Percentiles rank a stretch among this genome's conserved stretches.
phyloP scores from a whole-genome alignment of 2,797 vertebrate genomes.

The Cynodonichthys magdalenae region DNA sequence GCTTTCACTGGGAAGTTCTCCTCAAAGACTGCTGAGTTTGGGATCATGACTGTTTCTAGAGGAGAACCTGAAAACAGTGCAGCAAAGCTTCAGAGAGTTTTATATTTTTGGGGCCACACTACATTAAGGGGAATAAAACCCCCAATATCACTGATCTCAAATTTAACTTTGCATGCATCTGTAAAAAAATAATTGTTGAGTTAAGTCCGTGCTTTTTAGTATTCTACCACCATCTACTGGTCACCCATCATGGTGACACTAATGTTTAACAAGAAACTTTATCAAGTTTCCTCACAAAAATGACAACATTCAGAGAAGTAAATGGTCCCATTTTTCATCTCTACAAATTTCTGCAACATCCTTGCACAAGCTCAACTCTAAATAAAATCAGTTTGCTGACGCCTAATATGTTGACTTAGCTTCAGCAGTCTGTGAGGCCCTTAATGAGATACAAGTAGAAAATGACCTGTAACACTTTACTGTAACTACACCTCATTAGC shows the following conservation, averaged over 20 bases:
- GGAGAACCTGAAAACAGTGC: background rate
- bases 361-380: too few species aligned
- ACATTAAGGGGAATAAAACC: background rate
- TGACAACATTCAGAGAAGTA: too few species aligned
- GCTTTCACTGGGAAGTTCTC: constrained; percentile 14
- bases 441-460: too few species aligned
- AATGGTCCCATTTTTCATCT: too few species aligned
- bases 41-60: constrained; percentile 10
- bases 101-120: too few species aligned
- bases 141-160: background rate
- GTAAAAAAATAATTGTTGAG: background rate
- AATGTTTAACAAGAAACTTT: too few species aligned
- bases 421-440: too few species aligned
- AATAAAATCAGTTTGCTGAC: too few species aligned
- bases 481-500: too few species aligned
- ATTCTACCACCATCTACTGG: constrained; percentile 62
- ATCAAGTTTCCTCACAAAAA: background rate
- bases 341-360: too few species aligned
- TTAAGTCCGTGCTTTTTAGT: background rate
- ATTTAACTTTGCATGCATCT: background rate
- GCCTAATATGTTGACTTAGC: too few species aligned
- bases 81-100: background rate
- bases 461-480: too few species aligned
- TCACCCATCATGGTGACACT: background rate
- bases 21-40: constrained; percentile 11